phyloP scores from a whole-genome alignment of 1,140 invertebrate species.

The Ylistrum balloti region DNA sequence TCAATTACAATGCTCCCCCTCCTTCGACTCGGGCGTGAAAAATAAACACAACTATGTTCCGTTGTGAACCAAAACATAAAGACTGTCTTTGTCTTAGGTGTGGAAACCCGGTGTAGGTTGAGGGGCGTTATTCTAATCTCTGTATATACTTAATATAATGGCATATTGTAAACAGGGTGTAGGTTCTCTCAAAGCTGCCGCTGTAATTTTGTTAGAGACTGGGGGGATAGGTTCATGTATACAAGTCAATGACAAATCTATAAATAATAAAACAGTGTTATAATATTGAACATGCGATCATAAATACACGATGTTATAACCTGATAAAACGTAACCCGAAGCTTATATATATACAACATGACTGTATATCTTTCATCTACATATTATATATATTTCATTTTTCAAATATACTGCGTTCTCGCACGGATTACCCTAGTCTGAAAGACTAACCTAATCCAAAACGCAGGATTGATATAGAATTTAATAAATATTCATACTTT shows the following conservation, averaged over 20 bases:
- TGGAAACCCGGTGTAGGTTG: neutral
- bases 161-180: neutral
- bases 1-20: neutral
- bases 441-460: too few species aligned
- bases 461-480: too few species aligned
- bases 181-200: neutral
- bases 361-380: neutral
- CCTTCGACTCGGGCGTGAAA: neutral
- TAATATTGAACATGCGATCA: neutral
- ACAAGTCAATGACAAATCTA: neutral
- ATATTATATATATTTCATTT: too few species aligned
- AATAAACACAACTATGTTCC: neutral
- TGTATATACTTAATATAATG: neutral
- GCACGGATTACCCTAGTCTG: too few species aligned
- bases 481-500: too few species aligned
- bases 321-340: neutral
- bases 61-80: neutral
- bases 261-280: constrained; percentile 27
- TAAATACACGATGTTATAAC: neutral
- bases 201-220: neutral
- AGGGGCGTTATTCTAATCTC: neutral
- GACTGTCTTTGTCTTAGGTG: neutral
- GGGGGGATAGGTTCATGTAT: neutral
- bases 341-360: neutral
- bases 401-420: too few species aligned